These are phyloP conservation scores for Diaprepes abbreviatus DNA, from an alignment of 2,888 invertebrate genomes.

Conservation along the genomic window DNA sequence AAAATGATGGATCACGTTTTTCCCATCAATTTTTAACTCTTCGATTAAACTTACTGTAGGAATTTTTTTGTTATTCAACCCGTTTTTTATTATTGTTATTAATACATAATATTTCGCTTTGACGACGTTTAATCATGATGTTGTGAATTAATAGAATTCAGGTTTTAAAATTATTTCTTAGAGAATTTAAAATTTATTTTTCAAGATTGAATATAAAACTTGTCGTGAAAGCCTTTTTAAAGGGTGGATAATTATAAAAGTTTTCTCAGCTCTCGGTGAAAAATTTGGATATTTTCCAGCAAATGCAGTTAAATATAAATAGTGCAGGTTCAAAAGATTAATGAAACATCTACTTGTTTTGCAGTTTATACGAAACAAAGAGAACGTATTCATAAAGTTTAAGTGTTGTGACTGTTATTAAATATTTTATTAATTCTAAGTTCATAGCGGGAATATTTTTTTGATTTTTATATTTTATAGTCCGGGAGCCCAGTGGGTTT, in stretches of 20 bases:
- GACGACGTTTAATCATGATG: slow-evolving; percentile 11
- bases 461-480: too few relatives aligned
- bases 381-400: neutral
- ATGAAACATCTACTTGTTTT: neutral
- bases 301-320: neutral
- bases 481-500: too few relatives aligned
- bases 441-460: too few relatives aligned
- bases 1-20: slow-evolving; percentile 20
- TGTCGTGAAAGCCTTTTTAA: slow-evolving; percentile 4
- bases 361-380: neutral
- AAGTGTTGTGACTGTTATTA: too few relatives aligned
- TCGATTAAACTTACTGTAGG: slow-evolving; percentile 4
- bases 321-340: neutral
- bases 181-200: slow-evolving; percentile 21
- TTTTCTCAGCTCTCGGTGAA: neutral
- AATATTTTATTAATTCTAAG: too few relatives aligned
- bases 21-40: neutral
- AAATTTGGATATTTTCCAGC: neutral
- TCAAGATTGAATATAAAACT: slow-evolving; percentile 13
- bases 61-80: too few relatives aligned
- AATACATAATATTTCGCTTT: too few relatives aligned
- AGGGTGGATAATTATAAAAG: slow-evolving; percentile 21
- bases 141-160: slow-evolving; percentile 2
- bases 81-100: too few relatives aligned
- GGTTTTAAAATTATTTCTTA: slow-evolving; percentile 5